Evolutionary conservation across 2,888 invertebrate species (phyloP), one percentile per base, ranked within the genome.

Genomic region (Scaptomyza cyrtandrae): DNA sequence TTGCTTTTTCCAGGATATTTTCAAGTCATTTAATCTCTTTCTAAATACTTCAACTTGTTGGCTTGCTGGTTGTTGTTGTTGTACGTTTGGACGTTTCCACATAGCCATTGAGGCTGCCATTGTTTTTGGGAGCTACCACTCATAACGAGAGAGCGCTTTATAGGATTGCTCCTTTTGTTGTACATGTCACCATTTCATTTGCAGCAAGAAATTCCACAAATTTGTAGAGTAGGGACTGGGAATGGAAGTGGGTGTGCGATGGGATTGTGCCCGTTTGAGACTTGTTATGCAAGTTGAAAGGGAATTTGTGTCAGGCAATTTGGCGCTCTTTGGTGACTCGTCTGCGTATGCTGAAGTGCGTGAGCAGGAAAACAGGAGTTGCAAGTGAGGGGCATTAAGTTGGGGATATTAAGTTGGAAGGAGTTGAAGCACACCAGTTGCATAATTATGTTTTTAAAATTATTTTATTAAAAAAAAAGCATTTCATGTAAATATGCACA

Each of bases 171-270:
- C 49, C 50, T 52, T 24, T 16, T 4, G 41, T 16, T 1, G 78
- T 70, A 75, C 86, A 83, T 83, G 82, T 82, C 88, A 87, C 74
- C 82, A 83, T 85, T 87, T 73, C 67, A 73, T 84, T 80, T 82
- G 70, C 56, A 68, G 53, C 64, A 58, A 85, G 77, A 76, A 83
- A 83, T 87, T 71, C 56, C 43, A 41, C 16, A 72, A 81, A 78
- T 72, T 78, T 65, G 55, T 35, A 59, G 45, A 29, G 54, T 37
- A 11, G 37, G 1, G 44, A 6, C 2, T 2, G 29, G 14, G 19
- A 27, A 16, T 6, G 5, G 27, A 6, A 29, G 27, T 29, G 27
- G 27, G 16, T 9, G n/a, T 6, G 10, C 37, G 37, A 37, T 5
- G 29, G 7, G 62, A 43, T 43, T 62, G 77, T 58, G 46, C 24